phyloP scores from a whole-genome alignment of 2,113 vertebrate genomes.

The Crotalus helleri region DNA sequence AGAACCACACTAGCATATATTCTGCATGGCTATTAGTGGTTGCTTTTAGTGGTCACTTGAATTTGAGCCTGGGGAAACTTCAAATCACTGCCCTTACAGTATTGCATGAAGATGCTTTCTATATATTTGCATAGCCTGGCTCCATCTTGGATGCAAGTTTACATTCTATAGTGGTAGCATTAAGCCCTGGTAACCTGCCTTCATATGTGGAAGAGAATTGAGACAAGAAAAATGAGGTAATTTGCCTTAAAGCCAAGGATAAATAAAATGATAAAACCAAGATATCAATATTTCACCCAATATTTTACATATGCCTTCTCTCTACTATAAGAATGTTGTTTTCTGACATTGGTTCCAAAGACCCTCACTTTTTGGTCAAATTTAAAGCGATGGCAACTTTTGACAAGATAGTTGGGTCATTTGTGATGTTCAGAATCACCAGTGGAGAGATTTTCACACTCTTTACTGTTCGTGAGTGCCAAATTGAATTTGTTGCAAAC shows the following conservation, averaged over 20 bases:
- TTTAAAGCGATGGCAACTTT: background rate
- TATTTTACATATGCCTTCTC: background rate
- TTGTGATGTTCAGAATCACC: background rate
- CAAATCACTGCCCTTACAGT: background rate
- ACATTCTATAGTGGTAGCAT: background rate
- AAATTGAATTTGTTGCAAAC: conserved; percentile 45
- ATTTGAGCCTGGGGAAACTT: background rate
- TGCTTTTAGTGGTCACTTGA: background rate
- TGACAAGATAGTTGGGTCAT: background rate
- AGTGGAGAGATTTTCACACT: background rate
- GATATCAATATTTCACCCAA: background rate
- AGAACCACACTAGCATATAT: too few relatives aligned
- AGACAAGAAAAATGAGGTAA: background rate
- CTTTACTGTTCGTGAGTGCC: conserved; percentile 15
- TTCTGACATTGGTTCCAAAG: background rate
- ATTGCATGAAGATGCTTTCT: background rate
- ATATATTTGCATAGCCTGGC: background rate
- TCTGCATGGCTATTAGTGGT: too few relatives aligned
- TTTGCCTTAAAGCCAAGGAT: background rate
- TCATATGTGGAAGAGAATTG: background rate
- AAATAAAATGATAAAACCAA: background rate
- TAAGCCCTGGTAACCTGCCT: background rate
- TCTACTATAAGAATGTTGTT: background rate
- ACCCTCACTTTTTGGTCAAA: background rate
- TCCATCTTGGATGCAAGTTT: background rate